Base-by-base conservation (phyloP, 2,113 vertebrate species). In the Pseudopodoces humilis region DNA sequence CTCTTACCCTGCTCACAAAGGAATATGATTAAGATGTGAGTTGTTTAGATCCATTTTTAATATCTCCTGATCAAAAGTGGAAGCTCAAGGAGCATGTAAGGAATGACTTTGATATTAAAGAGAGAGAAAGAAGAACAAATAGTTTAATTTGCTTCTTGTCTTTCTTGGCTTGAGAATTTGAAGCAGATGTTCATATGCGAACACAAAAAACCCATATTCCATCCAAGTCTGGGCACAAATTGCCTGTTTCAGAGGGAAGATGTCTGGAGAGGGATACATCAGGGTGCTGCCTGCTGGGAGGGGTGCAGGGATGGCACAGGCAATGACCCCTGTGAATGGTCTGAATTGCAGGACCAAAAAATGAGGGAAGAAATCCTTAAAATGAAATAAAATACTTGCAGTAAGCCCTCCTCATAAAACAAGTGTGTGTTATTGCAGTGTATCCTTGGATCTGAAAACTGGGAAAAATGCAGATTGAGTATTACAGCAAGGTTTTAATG, bases 131-230 rank as follows among this genome's bases (percentile, higher is more conserved):
- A 77, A 95, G 93, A 95, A 94, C 83, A 93, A 96, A 96, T 88
- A 93, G 88, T 90, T 94, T 92, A 81, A 96, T 96, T 90, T 94
- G 72, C 90, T 96, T 94, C 94, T 94, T 95, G 83, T 88, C 88
- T 94, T 60, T 92, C 83, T 95, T 93, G 88, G 95, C 92, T 93
- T 86, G 90, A 90, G 92, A 92, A 96, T 94, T 93, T 62, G 94
- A 96, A 96, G 94, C 95, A 96, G 95, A 96, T 93, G 93, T 95
- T 96, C 96, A 35, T 43, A 53, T 62, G 88, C 25, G 90, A 96
- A 93, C 94, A 95, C 47, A 60, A 70, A 93, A 86, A 87, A 9
- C 1, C 4, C 69, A 53, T 43, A 50, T 71, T 64, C 49, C 15
- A 5, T 75, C 93, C 94, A 93, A 88, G 64, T 69, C 83, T 93